Evolutionary conservation across 1,140 invertebrate species (phyloP), one percentile per base, ranked within the genome.

Genomic region (Phenacoccus solenopsis): DNA sequence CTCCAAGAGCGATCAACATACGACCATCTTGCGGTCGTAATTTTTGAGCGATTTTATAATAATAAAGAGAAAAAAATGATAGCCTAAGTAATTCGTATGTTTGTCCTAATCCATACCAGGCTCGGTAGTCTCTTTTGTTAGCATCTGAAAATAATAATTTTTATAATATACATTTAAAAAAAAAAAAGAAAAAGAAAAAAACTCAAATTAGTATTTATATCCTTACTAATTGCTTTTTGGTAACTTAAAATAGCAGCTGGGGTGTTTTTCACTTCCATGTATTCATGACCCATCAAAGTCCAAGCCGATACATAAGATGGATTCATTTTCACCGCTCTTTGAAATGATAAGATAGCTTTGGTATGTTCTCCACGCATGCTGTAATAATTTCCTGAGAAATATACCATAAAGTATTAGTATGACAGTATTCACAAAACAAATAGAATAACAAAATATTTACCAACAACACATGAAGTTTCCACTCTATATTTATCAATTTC

Each of bases 201-300:
- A n/a, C n/a, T n/a, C n/a, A n/a, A n/a, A n/a, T 59, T n/a, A 30
- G 28, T 56, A 74, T 64, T 71, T 22, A 71, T 20, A 27, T 77
- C 77, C 79, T 49, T 49, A 95, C 93, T 92, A 73, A 98, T 93
- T 28, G 96, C 96, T 81, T 96, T 93, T 75, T 96, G 83, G 79
- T 98, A 99, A 76, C 94, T 94, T 76, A 96, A 91, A 77, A 98
- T 96, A 16, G 96, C 96, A 13, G 94, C 94, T 82, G 94, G 93
- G 1, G 93, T 95, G 79, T 98, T 98, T 79, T 98, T 98, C 80
- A 98, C 86, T 82, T 99, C 96, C 88, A 99, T 96, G 80, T 94
- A 99, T 80, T 99, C 97, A 78, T 99, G 97, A 0, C 98, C 98
- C 85, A 99, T 94, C 27, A 99, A 81, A 0, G 96, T 98, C 96